A percentile compares a stretch with the other conserved stretches of the same genome.
phyloP scores from a whole-genome alignment of 2,888 invertebrate species.

The Entomobrya multifasciata region DNA sequence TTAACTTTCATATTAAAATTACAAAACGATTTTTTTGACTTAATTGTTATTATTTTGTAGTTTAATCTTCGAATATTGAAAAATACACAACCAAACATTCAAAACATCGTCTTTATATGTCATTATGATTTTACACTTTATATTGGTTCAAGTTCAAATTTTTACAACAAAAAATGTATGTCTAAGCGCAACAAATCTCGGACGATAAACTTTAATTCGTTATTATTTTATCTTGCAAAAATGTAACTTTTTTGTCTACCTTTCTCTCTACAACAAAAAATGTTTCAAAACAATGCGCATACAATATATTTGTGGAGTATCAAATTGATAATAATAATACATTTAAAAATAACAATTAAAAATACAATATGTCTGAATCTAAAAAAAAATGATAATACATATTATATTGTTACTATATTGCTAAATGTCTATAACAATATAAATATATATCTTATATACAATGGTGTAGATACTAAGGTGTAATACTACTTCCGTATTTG shows the following conservation, averaged over 20 bases:
- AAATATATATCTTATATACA: constrained; percentile 5
- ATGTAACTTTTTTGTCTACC: not conserved
- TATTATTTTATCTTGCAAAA: not conserved
- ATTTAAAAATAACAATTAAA: constrained; percentile 46
- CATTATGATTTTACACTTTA: not conserved
- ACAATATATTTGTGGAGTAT: constrained; percentile 22
- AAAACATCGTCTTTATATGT: constrained; percentile 12
- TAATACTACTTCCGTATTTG: not conserved
- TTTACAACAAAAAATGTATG: not conserved
- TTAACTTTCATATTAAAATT: constrained; percentile 51
- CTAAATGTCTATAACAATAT: constrained; percentile 66
- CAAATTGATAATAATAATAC: constrained; percentile 39
- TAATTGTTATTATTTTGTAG: constrained; percentile 27
- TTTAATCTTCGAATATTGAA: constrained; percentile 10
- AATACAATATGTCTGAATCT: constrained; percentile 26
- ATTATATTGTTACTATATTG: constrained; percentile 50
- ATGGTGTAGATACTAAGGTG: constrained; percentile 35
- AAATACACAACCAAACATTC: not conserved
- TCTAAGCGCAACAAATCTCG: constrained; percentile 21
- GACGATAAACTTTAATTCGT: constrained; percentile 2
- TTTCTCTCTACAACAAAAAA: not conserved
- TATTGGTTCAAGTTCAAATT: not conserved
- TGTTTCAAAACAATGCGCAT: constrained; percentile 11
- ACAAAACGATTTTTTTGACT: constrained; percentile 22
- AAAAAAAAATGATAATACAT: constrained; percentile 30